phyloP scores from a whole-genome alignment of 2,888 invertebrate species.

The Sinodicranocentrus sp. region DNA sequence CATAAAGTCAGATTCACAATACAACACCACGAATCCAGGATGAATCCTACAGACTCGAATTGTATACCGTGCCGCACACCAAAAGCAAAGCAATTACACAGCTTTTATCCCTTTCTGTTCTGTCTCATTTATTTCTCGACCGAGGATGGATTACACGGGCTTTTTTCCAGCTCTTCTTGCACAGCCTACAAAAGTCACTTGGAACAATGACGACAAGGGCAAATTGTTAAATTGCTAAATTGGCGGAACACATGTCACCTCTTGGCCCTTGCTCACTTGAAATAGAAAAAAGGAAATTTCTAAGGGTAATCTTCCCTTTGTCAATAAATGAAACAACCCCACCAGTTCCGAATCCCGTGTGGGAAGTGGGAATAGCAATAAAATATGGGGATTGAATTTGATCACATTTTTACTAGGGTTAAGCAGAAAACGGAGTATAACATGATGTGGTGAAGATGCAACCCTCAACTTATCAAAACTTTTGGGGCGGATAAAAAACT shows the following conservation, averaged over 20 bases:
- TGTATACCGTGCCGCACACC: neutral
- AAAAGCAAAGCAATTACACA: conserved; percentile 52
- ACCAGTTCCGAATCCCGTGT: neutral
- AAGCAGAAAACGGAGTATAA: neutral
- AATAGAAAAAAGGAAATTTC: conserved; percentile 50
- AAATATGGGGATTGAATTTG: conserved; percentile 8
- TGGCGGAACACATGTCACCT: conserved; percentile 70
- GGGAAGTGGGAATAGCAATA: neutral
- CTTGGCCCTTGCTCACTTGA: conserved; percentile 46
- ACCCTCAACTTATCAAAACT: conserved; percentile 52
- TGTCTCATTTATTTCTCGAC: conserved; percentile 51
- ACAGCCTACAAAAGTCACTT: neutral
- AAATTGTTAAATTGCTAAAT: conserved; percentile 50
- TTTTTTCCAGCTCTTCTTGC: neutral
- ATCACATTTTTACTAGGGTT: conserved; percentile 14
- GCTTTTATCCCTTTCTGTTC: conserved; percentile 52
- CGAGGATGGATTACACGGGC: conserved; percentile 47
- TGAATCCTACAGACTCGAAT: neutral
- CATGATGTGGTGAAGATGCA: conserved; percentile 35
- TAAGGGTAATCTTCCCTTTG: conserved; percentile 41
- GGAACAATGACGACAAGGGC: conserved; percentile 21
- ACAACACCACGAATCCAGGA: no score
- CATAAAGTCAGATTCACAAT: no score
- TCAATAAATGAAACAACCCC: conserved; percentile 27
- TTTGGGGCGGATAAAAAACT: neutral